phyloP scores from a whole-genome alignment of 2,113 vertebrate genomes.

The Cyprinodon tularosa region DNA sequence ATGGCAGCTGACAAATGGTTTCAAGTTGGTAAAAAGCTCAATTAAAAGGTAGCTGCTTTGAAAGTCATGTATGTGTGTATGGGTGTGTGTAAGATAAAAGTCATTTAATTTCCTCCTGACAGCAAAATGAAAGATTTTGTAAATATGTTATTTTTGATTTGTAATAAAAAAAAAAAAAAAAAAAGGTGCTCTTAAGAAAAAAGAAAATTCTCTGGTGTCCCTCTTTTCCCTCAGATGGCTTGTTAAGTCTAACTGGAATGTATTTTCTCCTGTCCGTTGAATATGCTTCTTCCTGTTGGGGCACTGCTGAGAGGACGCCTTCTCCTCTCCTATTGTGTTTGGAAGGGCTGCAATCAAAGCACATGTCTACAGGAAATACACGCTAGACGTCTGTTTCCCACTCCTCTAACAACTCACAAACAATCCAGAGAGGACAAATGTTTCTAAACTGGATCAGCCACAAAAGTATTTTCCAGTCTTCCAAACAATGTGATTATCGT shows the following conservation, averaged over 20 bases:
- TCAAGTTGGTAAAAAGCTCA: constrained; percentile 59
- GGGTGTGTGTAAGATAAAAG: constrained; percentile 23
- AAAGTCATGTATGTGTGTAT: constrained; percentile 43
- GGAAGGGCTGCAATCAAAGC: constrained; percentile 69
- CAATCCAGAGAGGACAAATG: constrained; percentile 41
- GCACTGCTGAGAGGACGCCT: constrained; percentile 45
- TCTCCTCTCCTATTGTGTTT: constrained; percentile 75
- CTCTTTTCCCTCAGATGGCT: constrained; percentile 31
- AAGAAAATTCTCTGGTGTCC: constrained; percentile 16
- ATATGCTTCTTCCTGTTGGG: constrained; percentile 72
- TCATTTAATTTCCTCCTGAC: constrained; percentile 39
- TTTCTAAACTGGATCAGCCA: constrained; percentile 38
- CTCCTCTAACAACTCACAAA: constrained; percentile 31
- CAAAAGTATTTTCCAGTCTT: constrained; percentile 22
- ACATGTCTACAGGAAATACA: constrained; percentile 77
- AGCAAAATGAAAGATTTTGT: constrained; percentile 54
- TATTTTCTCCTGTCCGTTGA: constrained; percentile 66
- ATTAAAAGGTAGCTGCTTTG: constrained; percentile 76
- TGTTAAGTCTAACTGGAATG: constrained; percentile 61
- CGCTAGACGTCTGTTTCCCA: constrained; percentile 63
- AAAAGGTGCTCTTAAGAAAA: constrained; percentile 48
- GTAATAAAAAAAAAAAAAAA: constrained; percentile 68
- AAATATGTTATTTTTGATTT: constrained; percentile 67
- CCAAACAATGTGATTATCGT: constrained; percentile 12
- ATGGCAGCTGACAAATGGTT: constrained; percentile 82